Base-by-base conservation (phyloP, 2,888 invertebrate genomes). In the Luperina testacea region DNA sequence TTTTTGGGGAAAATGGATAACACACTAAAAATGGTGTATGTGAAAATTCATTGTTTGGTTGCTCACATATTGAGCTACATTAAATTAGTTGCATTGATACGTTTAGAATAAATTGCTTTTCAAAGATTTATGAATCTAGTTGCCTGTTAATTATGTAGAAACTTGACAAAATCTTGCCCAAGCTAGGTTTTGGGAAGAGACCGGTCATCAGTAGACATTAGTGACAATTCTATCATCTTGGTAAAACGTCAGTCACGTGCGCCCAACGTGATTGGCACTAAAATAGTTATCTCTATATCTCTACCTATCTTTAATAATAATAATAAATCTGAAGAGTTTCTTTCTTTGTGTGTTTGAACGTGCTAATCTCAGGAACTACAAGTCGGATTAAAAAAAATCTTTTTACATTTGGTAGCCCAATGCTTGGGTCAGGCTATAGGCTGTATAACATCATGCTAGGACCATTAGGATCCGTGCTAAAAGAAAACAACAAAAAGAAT, bases 281-380 rank as follows among this genome's bases (percentile, higher is more conserved):
- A 70, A 79, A 84, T 68, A 70, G 80, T 84, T 57, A 63, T 48
- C 17, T n/a, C 24, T 57, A 9, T 57, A 57, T 24, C 3, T 57
- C 8, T 24, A 57, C 9, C 9, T 24, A 57, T 24, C 4, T 57
- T 11, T 57, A 57, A 4, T 57, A 57, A n/a, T 57, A 57, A 51
- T 57, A 57, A n/a, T 57, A 57, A 51, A 24, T 24, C 9, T 57
- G 11, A 24, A 57, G 4, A 57, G 57, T 57, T 9, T 57, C 9
- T 57, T 57, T 9, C 3, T 9, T 57, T 57, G 38, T 38, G 38
- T 38, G 57, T 57, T 57, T 57, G 51, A 53, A 53, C 8, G 20
- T 20, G 20, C 20, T 53, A 20, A 20, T 8, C 20, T 20, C 53
- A 8, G 51, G 51, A 53, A 20, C 20, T 20, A 24, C 0, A 2